These are phyloP conservation scores for Drosophila heteroneura DNA, from an alignment of 2,888 invertebrate genomes.

Conservation along the genomic window DNA sequence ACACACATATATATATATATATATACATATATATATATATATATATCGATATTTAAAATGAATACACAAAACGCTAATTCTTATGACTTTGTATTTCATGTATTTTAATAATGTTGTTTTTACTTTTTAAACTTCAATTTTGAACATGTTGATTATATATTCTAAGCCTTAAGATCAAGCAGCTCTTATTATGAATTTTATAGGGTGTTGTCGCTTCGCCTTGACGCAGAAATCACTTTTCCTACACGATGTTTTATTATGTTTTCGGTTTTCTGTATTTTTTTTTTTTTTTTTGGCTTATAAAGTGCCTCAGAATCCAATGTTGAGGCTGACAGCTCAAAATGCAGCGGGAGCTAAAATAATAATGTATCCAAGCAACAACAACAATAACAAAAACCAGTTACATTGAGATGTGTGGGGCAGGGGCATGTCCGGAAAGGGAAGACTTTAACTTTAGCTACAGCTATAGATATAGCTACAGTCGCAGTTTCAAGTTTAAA, in stretches of 20 bases:
- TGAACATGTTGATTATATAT: not conserved
- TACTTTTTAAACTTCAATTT: not conserved
- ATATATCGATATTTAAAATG: no score
- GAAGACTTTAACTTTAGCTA: not conserved
- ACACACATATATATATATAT: not conserved
- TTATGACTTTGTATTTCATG: not conserved
- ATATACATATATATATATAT: no score
- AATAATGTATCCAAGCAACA: conserved; percentile 12
- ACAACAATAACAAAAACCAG: conserved; percentile 40
- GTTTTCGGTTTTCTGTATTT: conserved; percentile 16
- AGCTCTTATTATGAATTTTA: not conserved
- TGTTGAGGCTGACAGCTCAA: conserved; percentile 50
- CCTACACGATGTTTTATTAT: conserved; percentile 7
- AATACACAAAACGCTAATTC: not conserved
- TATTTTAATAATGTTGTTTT: not conserved
- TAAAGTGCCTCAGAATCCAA: conserved; percentile 52
- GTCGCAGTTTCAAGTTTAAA: not conserved
- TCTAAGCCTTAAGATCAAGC: not conserved
- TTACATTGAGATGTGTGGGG: conserved; percentile 39
- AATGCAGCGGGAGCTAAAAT: conserved; percentile 50
- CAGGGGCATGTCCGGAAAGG: not conserved
- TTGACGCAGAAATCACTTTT: not conserved
- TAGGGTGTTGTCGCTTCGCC: not conserved
- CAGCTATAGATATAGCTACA: not conserved
- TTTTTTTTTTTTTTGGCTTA: conserved; percentile 21